A percentile compares a stretch with the other conserved stretches of the same genome.
These are phyloP conservation scores for Epinephelus coioides DNA, from an alignment of 2,797 vertebrate genomes.

Conservation along the genomic window DNA sequence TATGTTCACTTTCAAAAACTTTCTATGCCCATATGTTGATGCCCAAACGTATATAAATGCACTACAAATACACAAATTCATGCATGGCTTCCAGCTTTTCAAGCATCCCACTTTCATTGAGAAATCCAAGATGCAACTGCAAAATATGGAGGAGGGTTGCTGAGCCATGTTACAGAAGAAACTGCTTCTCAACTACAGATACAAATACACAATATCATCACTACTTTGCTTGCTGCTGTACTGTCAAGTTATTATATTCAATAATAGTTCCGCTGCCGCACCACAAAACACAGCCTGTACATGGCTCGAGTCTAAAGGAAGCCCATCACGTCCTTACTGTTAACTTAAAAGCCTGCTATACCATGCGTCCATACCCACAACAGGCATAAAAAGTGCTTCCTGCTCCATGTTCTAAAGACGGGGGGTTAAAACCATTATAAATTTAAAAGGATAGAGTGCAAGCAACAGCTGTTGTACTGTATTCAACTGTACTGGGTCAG, in stretches of 20 bases:
- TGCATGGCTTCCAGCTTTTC: neutral
- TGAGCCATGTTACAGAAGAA: neutral
- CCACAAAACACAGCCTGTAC: slow-evolving; percentile 16
- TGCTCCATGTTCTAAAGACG: slow-evolving; percentile 48
- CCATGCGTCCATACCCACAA: slow-evolving; percentile 43
- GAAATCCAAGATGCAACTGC: neutral
- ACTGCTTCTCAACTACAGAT: neutral
- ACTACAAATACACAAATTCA: neutral
- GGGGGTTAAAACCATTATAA: slow-evolving; percentile 67
- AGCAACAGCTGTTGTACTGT: slow-evolving; percentile 68
- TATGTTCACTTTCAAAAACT: neutral
- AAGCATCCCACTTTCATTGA: neutral
- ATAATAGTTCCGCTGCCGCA: slow-evolving; percentile 33
- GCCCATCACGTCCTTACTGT: slow-evolving; percentile 36
- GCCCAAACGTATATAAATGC: neutral
- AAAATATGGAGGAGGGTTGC: neutral
- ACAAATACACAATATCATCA: neutral
- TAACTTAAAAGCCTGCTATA: slow-evolving; percentile 51
- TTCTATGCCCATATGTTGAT: neutral
- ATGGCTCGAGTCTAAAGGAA: slow-evolving; percentile 38
- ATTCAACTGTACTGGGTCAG: slow-evolving; percentile 48
- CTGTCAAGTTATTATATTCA: slow-evolving; percentile 22
- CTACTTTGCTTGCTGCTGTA: neutral
- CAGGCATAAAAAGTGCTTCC: slow-evolving; percentile 57
- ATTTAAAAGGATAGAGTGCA: slow-evolving; percentile 79